phyloP scores from a whole-genome alignment of 2,888 invertebrate genomes.

The Leptinotarsa juncta region DNA sequence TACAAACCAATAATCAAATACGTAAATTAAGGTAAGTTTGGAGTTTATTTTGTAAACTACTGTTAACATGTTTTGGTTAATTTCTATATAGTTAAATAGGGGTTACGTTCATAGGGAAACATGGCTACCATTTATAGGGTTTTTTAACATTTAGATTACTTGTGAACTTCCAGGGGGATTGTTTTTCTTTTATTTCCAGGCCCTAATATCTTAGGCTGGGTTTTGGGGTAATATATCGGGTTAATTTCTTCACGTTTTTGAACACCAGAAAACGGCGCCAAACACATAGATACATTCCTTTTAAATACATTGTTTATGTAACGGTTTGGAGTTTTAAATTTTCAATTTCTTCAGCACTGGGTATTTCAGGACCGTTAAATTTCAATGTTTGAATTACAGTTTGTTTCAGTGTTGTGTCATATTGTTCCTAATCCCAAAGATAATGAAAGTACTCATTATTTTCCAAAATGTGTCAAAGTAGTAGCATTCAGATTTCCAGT shows the following conservation, averaged over 20 bases:
- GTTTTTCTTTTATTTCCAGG: neutral
- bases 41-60: neutral
- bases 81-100: neutral
- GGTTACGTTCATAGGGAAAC: neutral
- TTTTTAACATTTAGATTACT: neutral
- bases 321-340: slow-evolving; percentile 12
- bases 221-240: neutral
- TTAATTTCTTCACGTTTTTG: neutral
- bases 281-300: slow-evolving; percentile 1
- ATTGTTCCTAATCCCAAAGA: neutral
- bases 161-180: neutral
- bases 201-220: neutral
- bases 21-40: slow-evolving; percentile 27
- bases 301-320: slow-evolving; percentile 26
- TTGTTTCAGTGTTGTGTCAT: neutral
- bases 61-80: neutral
- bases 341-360: neutral
- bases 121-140: slow-evolving; percentile 9
- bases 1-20: neutral
- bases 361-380: neutral
- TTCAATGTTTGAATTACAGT: too few species aligned
- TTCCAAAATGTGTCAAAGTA: too few species aligned
- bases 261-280: neutral
- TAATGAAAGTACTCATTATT: too few species aligned
- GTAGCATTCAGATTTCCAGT: too few species aligned